Conservation (phyloP, 2,888 invertebrate species). For the Orthosia gracilis region DNA sequence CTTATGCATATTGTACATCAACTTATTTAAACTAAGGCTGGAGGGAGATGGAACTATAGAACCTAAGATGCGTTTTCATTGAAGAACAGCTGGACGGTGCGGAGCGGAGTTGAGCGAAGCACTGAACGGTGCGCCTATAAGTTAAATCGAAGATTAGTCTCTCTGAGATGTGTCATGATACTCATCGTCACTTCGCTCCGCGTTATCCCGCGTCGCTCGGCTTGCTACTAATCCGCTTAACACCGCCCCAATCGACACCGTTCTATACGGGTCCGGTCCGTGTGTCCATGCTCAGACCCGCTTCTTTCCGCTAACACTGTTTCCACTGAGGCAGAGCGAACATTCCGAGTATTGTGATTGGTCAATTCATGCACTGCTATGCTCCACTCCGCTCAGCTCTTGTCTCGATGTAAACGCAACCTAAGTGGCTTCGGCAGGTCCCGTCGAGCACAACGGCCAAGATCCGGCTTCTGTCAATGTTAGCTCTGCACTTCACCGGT, state of each 20-base stretch:
- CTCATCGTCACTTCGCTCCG: too few species aligned
- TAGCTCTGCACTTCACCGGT: constrained; percentile 78
- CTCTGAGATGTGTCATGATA: neutral
- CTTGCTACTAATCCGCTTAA: too few species aligned
- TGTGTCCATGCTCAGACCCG: too few species aligned
- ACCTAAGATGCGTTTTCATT: constrained; percentile 9
- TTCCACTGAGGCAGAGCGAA: neutral
- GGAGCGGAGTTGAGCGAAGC: neutral
- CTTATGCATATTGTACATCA: constrained; percentile 73
- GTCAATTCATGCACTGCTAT: neutral
- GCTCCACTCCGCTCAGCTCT: neutral
- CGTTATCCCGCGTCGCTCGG: too few species aligned
- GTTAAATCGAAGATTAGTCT: neutral
- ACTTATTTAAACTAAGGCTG: constrained; percentile 69
- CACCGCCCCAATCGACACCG: too few species aligned
- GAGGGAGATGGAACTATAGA: constrained; percentile 63
- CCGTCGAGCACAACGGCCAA: constrained; percentile 47
- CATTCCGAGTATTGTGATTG: too few species aligned
- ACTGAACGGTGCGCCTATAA: neutral
- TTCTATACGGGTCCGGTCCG: too few species aligned
- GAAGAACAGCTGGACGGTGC: neutral
- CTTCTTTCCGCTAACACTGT: neutral
- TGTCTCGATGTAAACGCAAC: neutral
- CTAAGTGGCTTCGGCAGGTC: constrained; percentile 62
- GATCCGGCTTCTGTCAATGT: constrained; percentile 75